phyloP scores from a whole-genome alignment of 2,797 vertebrate species.

The Sarcoramphus papa region DNA sequence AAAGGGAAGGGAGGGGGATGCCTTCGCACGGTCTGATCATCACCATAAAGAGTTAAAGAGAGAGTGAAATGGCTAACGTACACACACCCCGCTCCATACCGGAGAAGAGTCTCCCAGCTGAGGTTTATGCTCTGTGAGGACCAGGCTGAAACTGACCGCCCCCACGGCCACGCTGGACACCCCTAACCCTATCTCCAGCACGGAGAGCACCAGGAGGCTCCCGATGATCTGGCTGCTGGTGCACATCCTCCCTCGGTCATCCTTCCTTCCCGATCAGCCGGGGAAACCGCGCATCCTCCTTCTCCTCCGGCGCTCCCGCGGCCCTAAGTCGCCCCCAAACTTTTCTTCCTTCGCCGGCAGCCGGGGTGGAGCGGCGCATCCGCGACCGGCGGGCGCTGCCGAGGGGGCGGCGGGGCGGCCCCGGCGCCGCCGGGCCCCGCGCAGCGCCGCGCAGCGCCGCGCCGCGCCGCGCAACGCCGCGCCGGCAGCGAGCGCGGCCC shows the following conservation, averaged over 20 bases:
- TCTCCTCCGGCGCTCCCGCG: slow-evolving; percentile 4
- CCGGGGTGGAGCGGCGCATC: slow-evolving; percentile 42
- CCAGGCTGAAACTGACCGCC: slow-evolving; percentile 90
- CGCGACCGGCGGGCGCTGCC: not conserved
- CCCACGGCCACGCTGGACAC: slow-evolving; percentile 96
- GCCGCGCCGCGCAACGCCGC: not conserved
- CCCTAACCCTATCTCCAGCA: slow-evolving; percentile 97
- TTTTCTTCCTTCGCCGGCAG: slow-evolving; percentile 64
- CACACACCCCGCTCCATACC: slow-evolving; percentile 99
- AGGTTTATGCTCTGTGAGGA: slow-evolving; percentile 82
- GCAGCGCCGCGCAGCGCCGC: not conserved
- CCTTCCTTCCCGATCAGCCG: slow-evolving; percentile 81
- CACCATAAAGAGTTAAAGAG: slow-evolving; percentile 76
- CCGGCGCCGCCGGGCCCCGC: not conserved
- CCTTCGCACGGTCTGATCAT: slow-evolving; percentile 53
- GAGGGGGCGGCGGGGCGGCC: not conserved
- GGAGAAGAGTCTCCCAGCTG: slow-evolving; percentile 97
- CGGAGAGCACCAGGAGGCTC: slow-evolving; percentile 93
- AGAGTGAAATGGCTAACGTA: slow-evolving; percentile 88
- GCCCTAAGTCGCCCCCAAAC: slow-evolving; percentile 61
- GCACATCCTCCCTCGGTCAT: slow-evolving; percentile 95
- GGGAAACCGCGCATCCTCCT: slow-evolving; percentile 66
- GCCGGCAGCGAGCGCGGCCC: not conserved
- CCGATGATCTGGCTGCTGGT: slow-evolving; percentile 97
- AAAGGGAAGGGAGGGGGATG: not conserved